phyloP scores from a whole-genome alignment of 2,888 invertebrate species.

The Rhingia campestris region DNA sequence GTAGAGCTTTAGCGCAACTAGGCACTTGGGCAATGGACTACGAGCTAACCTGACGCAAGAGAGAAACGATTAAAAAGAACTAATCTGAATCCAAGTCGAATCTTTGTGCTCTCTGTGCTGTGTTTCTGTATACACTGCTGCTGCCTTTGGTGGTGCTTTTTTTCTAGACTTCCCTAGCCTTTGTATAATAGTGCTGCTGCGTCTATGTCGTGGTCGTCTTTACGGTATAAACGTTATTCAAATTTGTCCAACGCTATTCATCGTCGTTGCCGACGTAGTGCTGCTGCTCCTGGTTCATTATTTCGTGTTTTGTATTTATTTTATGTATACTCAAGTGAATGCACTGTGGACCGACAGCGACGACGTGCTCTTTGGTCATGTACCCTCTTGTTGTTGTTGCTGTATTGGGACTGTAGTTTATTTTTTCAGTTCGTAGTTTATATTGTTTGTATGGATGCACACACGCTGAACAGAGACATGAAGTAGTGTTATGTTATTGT shows the following conservation, averaged over 20 bases:
- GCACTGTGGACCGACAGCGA: constrained; percentile 61
- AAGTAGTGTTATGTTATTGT: constrained; percentile 41
- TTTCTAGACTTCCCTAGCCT: constrained; percentile 49
- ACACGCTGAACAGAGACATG: constrained; percentile 15
- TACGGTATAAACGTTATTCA: constrained; percentile 70
- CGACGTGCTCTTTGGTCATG: constrained; percentile 52
- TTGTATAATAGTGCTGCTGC: constrained; percentile 43
- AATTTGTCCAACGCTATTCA: constrained; percentile 65
- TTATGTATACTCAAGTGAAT: constrained; percentile 65
- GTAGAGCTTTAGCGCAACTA: constrained; percentile 15
- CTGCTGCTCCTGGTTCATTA: constrained; percentile 54
- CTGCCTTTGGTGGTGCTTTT: constrained; percentile 4
- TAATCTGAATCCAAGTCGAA: constrained; percentile 29
- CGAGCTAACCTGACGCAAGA: constrained; percentile 4
- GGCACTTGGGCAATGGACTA: not conserved
- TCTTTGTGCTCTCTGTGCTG: not conserved
- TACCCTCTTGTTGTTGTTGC: constrained; percentile 33
- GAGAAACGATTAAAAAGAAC: constrained; percentile 32
- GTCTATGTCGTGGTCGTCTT: constrained; percentile 64
- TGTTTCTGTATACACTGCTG: not conserved
- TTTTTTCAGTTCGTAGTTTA: constrained; percentile 32
- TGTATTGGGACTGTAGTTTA: constrained; percentile 50
- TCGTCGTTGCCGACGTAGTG: constrained; percentile 19
- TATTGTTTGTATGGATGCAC: constrained; percentile 61
- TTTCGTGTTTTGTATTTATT: constrained; percentile 61